Conservation (phyloP, 1,140 invertebrate genomes). For the Druon quercuslanigerum region DNA sequence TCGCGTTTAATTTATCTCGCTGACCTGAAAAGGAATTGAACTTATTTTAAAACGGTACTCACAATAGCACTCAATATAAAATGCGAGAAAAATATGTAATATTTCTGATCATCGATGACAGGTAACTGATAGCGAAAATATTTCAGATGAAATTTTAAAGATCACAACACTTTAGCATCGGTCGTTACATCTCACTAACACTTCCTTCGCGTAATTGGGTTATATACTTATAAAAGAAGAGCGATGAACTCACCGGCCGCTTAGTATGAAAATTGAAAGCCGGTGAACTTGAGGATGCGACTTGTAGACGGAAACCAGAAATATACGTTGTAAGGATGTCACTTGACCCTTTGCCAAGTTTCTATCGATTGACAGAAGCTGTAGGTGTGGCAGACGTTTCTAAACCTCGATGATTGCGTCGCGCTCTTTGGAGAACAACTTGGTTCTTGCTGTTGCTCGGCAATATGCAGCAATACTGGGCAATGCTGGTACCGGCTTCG, state of each 20-base stretch:
- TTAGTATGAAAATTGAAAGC: background rate
- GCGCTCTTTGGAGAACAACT: constrained; percentile 9
- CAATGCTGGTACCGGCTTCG: constrained; percentile 7
- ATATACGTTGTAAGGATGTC: constrained; percentile 8
- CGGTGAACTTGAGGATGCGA: constrained; percentile 6
- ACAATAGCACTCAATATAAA: too few relatives aligned
- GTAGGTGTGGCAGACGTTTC: constrained; percentile 4
- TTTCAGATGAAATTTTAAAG: too few relatives aligned
- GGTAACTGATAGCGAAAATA: too few relatives aligned
- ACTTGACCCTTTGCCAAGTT: constrained; percentile 4
- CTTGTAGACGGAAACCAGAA: constrained; percentile 1
- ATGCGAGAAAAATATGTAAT: too few relatives aligned
- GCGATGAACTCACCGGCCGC: constrained; percentile 1
- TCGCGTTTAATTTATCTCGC: too few relatives aligned
- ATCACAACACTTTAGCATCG: background rate
- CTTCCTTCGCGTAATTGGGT: background rate
- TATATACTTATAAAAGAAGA: background rate
- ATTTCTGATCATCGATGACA: too few relatives aligned
- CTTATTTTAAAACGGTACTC: too few relatives aligned
- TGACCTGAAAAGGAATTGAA: too few relatives aligned
- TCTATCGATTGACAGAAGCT: constrained; percentile 1
- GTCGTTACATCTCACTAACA: background rate
- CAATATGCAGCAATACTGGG: too few relatives aligned
- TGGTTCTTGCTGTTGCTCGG: too few relatives aligned
- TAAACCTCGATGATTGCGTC: background rate